Conservation (phyloP, 2,888 invertebrate species). For the Acanthoscelides obtectus region DNA sequence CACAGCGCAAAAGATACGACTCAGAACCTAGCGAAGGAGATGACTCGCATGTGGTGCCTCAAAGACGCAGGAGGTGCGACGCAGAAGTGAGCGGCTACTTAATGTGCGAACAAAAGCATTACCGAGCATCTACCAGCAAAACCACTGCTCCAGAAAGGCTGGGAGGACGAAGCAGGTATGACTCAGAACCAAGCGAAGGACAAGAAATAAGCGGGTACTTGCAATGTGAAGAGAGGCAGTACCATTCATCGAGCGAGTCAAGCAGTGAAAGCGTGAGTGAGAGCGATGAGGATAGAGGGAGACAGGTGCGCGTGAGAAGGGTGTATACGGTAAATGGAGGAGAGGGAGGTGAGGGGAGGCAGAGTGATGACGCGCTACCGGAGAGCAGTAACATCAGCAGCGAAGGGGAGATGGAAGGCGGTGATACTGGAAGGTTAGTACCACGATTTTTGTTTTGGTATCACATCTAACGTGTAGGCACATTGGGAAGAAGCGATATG, state of each 20-base stretch:
- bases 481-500: too few relatives aligned
- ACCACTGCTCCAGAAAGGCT: not conserved
- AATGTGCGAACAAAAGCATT: slow-evolving; percentile 2
- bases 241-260: slow-evolving; percentile 40
- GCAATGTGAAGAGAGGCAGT: slow-evolving; percentile 52
- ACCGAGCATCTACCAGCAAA: slow-evolving; percentile 1
- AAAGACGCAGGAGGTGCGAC: not conserved
- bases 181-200: slow-evolving; percentile 4
- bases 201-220: slow-evolving; percentile 43
- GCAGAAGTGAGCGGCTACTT: not conserved
- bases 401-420: slow-evolving; percentile 34
- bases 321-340: slow-evolving; percentile 41
- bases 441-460: too few relatives aligned
- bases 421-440: slow-evolving; percentile 8
- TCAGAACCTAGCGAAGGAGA: slow-evolving; percentile 4
- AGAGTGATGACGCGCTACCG: slow-evolving; percentile 41
- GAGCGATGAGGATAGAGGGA: slow-evolving; percentile 41
- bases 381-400: slow-evolving; percentile 43
- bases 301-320: slow-evolving; percentile 36
- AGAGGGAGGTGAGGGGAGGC: slow-evolving; percentile 24
- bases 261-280: slow-evolving; percentile 34
- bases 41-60: not conserved
- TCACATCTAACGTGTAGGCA: too few relatives aligned
- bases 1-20: not conserved
- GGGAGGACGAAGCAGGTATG: not conserved